Base-by-base conservation (phyloP, 2,888 invertebrate species). In the Eristalis arbustorum region DNA sequence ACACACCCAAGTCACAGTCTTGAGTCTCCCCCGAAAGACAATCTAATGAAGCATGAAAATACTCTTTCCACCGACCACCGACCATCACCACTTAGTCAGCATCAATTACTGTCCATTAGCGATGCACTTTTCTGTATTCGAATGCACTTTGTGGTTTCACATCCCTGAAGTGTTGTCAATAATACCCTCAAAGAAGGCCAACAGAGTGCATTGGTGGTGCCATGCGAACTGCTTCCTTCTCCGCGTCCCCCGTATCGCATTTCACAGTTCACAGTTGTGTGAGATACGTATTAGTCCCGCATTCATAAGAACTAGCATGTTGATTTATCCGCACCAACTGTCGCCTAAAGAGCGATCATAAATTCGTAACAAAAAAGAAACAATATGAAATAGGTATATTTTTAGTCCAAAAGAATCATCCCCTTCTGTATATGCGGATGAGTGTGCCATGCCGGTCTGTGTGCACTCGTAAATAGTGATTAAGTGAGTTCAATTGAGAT, bases 21-120 rank as follows among this genome's bases (percentile, higher is more conserved):
- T 22, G 6, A 13, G 18, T 28, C 67, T 59, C 34, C 42, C 62
- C 63, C 8, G 31, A 59, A 62, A 22, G 18, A 61, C 40, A 57
- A 11, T 42, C 75, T 76, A 81, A 85, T 85, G 62, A 66, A 61
- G 63, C 72, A 68, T 81, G 64, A 69, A 73, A 81, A 69, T 40
- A 66, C 66, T 67, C 63, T 64, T 62, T 40, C 66, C 66, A 66
- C 42, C 61, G 10, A 57, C 31, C 59, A 57, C 31, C 59, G 25
- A 59, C 64, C n/a, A 64, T 76, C 63, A 37, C 80, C 81, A 62
- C 77, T 77, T 28, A 59, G 13, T 73, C 77, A 77, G 73, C 82
- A 81, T 82, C 85, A 81, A 85, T 85, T 85, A 85, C 81, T 68
- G 81, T 81, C 85, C 85, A 85, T 85, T 85, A 85, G 74, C 81